Base-by-base conservation (phyloP, 2,888 invertebrate species). In the Marasmarcha lunaedactyla region DNA sequence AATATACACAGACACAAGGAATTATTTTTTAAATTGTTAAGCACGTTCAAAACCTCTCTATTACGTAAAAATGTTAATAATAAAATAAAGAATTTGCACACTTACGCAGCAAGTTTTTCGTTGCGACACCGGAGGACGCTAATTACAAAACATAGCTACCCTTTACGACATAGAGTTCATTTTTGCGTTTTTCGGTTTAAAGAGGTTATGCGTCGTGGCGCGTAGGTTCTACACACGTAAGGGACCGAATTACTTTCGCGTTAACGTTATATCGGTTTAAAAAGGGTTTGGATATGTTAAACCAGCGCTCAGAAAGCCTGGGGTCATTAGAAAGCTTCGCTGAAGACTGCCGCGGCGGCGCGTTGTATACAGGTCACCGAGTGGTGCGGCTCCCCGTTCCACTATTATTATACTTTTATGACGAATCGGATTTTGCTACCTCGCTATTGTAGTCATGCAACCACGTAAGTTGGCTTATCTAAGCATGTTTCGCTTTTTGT, bases 361-460 rank as follows among this genome's bases (percentile, higher is more conserved):
- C 71, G 71, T 65, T 62, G 53, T 54, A 63, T 62, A 40, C 44
- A 42, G 78, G 79, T 77, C 78, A 72, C 71, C 70, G 67, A 76
- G 73, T 76, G 74, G 72, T 79, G 78, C 78, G 78, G 77, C 74
- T 68, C 65, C 71, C 71, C 72, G 73, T 71, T 74, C 79, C 72
- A 77, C 81, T 79, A 79, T 78, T 79, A 79, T 79, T 81, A 79
- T 77, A 79, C 73, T 83, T 83, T 83, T 83, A 83, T 83, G 81
- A 83, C 77, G 76, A 76, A 78, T 81, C 74, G 69, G 73, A 71
- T 79, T 77, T 78, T 71, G 70, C 69, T 69, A 65, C 64, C 58
- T 57, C 59, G 59, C 58, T 64, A 66, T 68, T 69, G 64, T 58
- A 57, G 52, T 59, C 61, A 61, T 54, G 55, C 59, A 55, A 60